Percentiles rank a stretch among this genome's conserved stretches.
phyloP scores from a whole-genome alignment of 2,113 vertebrate genomes.

The Vidua macroura region DNA sequence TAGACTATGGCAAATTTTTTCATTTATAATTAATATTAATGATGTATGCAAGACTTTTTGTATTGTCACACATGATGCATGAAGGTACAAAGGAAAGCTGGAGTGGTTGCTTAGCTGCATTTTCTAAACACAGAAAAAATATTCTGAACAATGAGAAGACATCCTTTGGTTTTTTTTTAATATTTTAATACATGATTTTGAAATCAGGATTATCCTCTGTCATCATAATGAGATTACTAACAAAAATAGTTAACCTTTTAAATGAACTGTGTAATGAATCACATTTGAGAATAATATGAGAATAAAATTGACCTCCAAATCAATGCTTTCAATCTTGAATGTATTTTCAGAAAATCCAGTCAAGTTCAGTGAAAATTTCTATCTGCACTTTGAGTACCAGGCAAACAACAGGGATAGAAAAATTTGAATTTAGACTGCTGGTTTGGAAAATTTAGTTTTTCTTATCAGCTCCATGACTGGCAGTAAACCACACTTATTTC shows the following conservation, averaged over 20 bases:
- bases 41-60: background rate
- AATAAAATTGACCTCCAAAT: background rate
- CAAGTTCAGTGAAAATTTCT: background rate
- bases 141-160: background rate
- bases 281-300: background rate
- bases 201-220: background rate
- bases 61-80: background rate
- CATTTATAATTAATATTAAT: background rate
- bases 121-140: background rate
- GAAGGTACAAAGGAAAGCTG: background rate
- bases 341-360: background rate
- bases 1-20: background rate
- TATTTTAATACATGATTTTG: background rate
- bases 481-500: background rate
- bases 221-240: background rate
- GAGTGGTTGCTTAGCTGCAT: background rate
- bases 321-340: background rate
- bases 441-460: constrained; percentile 10
- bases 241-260: background rate
- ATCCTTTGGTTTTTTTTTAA: background rate
- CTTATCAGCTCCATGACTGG: background rate
- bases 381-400: background rate
- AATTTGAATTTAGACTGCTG: background rate
- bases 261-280: background rate
- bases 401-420: background rate